These are phyloP conservation scores for Terrapene triunguis DNA, from an alignment of 2,113 vertebrate genomes.

Conservation along the genomic window DNA sequence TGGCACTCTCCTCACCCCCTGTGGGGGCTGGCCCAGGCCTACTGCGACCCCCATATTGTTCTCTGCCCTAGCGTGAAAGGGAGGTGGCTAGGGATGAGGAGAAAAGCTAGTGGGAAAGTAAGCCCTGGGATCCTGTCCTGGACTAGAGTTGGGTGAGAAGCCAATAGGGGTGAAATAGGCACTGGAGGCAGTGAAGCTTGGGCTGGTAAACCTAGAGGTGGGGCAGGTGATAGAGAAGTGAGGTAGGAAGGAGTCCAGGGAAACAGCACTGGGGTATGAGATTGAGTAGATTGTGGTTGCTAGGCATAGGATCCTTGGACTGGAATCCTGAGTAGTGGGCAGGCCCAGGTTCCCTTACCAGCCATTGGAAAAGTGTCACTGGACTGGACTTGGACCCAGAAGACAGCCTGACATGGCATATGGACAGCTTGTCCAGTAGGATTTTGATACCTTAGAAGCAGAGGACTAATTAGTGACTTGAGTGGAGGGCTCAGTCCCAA, in stretches of 20 bases:
- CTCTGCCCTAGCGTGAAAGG: no score
- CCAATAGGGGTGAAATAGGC: no score
- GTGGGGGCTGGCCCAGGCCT: no score
- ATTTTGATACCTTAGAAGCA: not conserved
- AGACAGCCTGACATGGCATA: not conserved
- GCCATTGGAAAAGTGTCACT: not conserved
- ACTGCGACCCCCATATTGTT: no score
- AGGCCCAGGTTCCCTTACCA: not conserved
- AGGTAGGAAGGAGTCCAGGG: no score
- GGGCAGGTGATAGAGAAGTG: no score
- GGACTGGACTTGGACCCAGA: not conserved
- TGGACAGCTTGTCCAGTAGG: not conserved
- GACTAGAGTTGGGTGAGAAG: not conserved
- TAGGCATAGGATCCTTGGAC: not conserved
- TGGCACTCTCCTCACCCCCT: no score
- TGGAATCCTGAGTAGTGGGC: not conserved
- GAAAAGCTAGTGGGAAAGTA: not conserved
- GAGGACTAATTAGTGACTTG: not conserved
- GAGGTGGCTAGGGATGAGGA: not conserved
- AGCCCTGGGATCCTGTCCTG: not conserved
- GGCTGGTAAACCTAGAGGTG: no score
- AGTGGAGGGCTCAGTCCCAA: not conserved
- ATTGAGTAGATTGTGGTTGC: no score
- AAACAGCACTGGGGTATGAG: no score
- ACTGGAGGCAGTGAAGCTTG: no score